Percentiles rank a stretch among this genome's conserved stretches.
Conservation (phyloP, 1,140 invertebrate genomes). For the Drosophila melanogaster region Release_6_plus_ISO1_MT NT_033777.3:20151501-20152000, state of each 20-base stretch:
- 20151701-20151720: conserved; percentile 23
- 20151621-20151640: conserved; percentile 46
- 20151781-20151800: conserved; percentile 64
- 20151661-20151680: conserved; percentile 51
- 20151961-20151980: conserved; percentile 30
- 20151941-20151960: conserved; percentile 49
- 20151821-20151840: conserved; percentile 61
- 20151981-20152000: conserved; percentile 6
- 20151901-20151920: conserved; percentile 42
- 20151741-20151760: conserved; percentile 78
- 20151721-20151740: conserved; percentile 56
- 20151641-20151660: conserved; percentile 29
- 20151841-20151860: conserved; percentile 76
- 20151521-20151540: conserved; percentile 30
- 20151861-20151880: conserved; percentile 20
- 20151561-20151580: conserved; percentile 24
- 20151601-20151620: conserved; percentile 27
- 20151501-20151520: conserved; percentile 17
- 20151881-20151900: conserved; percentile 1
- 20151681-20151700: conserved; percentile 2
- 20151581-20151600: conserved; percentile 20
- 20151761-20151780: conserved; percentile 57
- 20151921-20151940: conserved; percentile 56
- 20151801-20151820: conserved; percentile 49
- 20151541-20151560: conserved; percentile 10